A percentile compares a stretch with the other conserved stretches of the same genome.
phyloP scores from a whole-genome alignment of 2,797 vertebrate species.

The Myotis vivesi region DNA sequence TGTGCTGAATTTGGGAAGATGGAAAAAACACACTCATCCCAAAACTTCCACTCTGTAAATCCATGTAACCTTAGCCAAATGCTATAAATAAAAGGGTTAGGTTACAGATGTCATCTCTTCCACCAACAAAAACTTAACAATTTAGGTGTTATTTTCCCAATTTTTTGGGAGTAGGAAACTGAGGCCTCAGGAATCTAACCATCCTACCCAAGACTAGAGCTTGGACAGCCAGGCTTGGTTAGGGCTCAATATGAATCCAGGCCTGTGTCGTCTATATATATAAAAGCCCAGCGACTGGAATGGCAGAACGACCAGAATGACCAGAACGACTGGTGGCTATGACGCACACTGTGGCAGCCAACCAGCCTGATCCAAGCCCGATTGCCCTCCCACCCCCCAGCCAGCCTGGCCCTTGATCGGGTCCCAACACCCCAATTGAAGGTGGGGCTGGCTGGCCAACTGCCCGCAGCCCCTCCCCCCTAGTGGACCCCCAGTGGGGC shows the following conservation, averaged over 20 bases:
- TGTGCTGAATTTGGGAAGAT: not conserved
- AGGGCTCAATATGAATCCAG: not conserved
- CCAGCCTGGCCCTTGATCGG: no score
- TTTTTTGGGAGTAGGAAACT: not conserved
- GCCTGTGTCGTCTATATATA: not conserved
- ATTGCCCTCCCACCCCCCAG: no score
- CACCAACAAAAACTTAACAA: not conserved
- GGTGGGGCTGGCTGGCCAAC: no score
- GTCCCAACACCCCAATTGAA: no score
- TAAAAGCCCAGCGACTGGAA: no score
- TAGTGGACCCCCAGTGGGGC: no score
- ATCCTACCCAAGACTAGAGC: not conserved
- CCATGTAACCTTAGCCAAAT: not conserved
- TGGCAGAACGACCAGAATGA: no score
- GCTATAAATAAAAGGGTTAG: not conserved
- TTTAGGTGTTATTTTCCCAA: not conserved
- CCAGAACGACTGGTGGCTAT: no score
- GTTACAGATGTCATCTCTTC: not conserved
- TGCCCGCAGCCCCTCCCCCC: no score
- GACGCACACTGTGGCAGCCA: no score
- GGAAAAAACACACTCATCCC: not conserved
- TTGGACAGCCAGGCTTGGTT: accelerated
- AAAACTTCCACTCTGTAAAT: not conserved
- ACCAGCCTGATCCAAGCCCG: no score
- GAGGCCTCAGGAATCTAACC: not conserved